A percentile compares a stretch with the other conserved stretches of the same genome.
phyloP scores from a whole-genome alignment of 2,113 vertebrate species.

The Sylvietta virens region DNA sequence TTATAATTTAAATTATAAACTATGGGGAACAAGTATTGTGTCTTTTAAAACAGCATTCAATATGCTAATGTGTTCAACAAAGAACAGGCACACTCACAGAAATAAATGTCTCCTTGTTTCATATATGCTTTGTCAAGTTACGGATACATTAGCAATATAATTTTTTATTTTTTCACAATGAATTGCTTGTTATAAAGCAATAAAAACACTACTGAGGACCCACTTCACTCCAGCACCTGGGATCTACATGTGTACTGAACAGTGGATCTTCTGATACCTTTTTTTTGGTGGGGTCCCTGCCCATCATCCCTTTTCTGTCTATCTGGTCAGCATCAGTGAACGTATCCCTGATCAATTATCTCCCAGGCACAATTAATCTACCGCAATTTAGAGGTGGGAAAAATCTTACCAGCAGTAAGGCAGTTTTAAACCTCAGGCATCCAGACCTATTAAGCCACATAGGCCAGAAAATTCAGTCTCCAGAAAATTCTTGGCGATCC shows the following conservation, averaged over 20 bases:
- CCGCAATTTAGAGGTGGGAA: not conserved
- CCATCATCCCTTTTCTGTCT: not conserved
- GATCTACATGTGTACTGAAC: not conserved
- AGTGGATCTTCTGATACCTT: not conserved
- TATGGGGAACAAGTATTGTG: not conserved
- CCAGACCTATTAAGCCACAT: not conserved
- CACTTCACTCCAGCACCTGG: not conserved
- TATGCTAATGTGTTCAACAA: not conserved
- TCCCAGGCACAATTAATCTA: fast-evolving
- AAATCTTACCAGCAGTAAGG: not conserved
- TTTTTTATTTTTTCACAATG: not conserved
- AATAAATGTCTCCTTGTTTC: not conserved
- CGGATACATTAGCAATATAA: not conserved
- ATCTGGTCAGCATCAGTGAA: not conserved
- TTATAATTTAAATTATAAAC: not conserved
- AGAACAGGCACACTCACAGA: not conserved
- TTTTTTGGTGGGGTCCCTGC: not conserved
- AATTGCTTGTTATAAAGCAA: not conserved
- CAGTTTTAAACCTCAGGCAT: not conserved
- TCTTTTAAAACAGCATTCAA: not conserved
- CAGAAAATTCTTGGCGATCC: not conserved
- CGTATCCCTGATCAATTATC: not conserved
- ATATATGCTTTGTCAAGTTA: not conserved
- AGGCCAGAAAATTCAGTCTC: not conserved
- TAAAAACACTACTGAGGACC: not conserved